Base-by-base conservation (phyloP, 2,113 vertebrate species). In the Sphyrna mokarran region DNA sequence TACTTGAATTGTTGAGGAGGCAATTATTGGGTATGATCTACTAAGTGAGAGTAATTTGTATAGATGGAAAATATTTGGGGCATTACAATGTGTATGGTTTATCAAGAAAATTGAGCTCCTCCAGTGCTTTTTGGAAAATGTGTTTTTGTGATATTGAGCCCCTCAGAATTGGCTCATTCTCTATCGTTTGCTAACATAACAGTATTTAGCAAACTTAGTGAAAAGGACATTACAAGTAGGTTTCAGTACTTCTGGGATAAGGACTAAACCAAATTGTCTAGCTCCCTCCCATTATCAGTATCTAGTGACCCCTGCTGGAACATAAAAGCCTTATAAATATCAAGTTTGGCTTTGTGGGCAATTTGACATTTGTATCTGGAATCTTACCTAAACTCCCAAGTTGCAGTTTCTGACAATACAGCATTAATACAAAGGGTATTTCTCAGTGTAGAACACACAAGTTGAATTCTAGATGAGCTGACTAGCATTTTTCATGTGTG, bases 291-390 rank as follows among this genome's bases (percentile, higher is more conserved):
- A 37, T 66, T 33, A 91, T 93, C 89, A 93, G 89, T 93, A 93
- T 93, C 89, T 93, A 93, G 89, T n/a, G 61, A 66, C 89, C 89
- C 89, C 89, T 93, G 61, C 61, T 93, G 61, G 89, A 93, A 93
- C 61, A 66, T 93, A 22, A 16, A 22, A 20, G 33, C 61, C 33
- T 20, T 20, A 29, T n/a, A 33, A 76, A 76, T 76, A 76, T 76
- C 2, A 26, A 37, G 89, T 66, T 91, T 66, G 61, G 89, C 11
- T 91, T 91, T 91, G 33, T 10, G 61, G 29, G 29, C 9, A 63
- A 37, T 58, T 29, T 11, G 11, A 76, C 29, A 33, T 76, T 76
- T 76, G 26, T 29, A 20, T 54, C 18, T 86, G 40, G 48, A 86
- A 54, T 54, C 48, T 5, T 54, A 54, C 48, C 48, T 54, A 4